Base-by-base conservation (phyloP, 2,113 vertebrate species). In the Dipodomys merriami region DNA sequence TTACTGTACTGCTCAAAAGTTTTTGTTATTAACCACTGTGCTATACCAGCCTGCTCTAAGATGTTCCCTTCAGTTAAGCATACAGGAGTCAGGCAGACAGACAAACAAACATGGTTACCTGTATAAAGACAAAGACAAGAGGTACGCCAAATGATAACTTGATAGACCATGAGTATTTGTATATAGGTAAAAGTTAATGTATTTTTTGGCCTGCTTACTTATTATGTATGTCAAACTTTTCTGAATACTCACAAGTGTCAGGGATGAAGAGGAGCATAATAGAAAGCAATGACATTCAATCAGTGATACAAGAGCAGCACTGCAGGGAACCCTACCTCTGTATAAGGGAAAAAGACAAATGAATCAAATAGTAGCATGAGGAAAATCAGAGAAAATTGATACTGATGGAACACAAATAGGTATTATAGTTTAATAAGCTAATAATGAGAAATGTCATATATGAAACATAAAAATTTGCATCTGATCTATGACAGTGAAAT, bases 371-470 rank as follows among this genome's bases (percentile, higher is more conserved):
- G 49, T 69, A 67, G 74, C 44, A 49, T 76, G n/a, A 74, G 12
- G 3, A 83, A 81, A 76, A 5, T 82, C 30, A 83, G 76, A 83
- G 15, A 35, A 53, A 69, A 46, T 83, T 85, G 86, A 84, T 93
- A 95, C 23, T 57, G 3, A 33, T 80, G 7, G 62, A 60, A 33
- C 12, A 74, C 44, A 92, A 91, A 86, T 73, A 88, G 11, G 7
- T 64, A 62, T 88, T 86, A 69, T 94, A 15, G 79, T 95, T 46
- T 68, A 90, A 91, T 92, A 39, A 95, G 39, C 76, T 92, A 86
- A 83, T 92, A 69, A 77, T 93, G 83, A 94, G 19, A 60, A 86
- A 73, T 29, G 69, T 77, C 57, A 3, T 64, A 86, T 39, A 83
- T 27, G 25, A 77, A 95, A 12, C 39, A 53, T 88, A 46, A 92